These are phyloP conservation scores for Holcopasites calliopsidis DNA, from an alignment of 1,140 invertebrate species.

Conservation along the genomic window DNA sequence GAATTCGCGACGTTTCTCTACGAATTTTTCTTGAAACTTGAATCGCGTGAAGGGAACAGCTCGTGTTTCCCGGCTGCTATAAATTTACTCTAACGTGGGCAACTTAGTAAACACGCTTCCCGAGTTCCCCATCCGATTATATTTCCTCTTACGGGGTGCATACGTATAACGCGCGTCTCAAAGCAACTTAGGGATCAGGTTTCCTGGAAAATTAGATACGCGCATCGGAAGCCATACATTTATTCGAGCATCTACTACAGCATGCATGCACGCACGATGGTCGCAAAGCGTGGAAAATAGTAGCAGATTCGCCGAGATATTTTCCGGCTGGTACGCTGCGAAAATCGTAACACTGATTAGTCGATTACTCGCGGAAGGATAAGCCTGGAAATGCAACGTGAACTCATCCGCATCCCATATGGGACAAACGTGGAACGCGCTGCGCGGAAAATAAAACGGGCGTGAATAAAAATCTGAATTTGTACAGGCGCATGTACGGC, in stretches of 20 bases:
- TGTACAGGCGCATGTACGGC: neutral
- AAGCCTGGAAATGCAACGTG: neutral
- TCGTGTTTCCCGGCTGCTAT: neutral
- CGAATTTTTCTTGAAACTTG: neutral
- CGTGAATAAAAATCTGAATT: neutral
- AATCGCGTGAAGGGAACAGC: neutral
- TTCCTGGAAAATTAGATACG: neutral
- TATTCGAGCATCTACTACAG: too few relatives aligned
- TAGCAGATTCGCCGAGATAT: neutral
- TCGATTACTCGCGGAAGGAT: neutral
- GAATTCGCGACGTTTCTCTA: neutral
- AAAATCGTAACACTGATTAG: slow-evolving; percentile 1
- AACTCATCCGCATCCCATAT: neutral
- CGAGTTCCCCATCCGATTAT: neutral
- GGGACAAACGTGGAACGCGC: too few relatives aligned
- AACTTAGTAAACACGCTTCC: neutral
- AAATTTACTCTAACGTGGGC: neutral
- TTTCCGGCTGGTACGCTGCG: neutral
- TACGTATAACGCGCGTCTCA: neutral
- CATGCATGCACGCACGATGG: too few relatives aligned
- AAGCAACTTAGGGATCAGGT: neutral
- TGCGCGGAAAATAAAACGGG: neutral
- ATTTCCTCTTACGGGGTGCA: neutral
- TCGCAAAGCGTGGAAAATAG: too few relatives aligned
- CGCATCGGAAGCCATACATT: neutral